These are phyloP conservation scores for Latrodectus elegans DNA, from an alignment of 2,888 invertebrate species.

Conservation along the genomic window DNA sequence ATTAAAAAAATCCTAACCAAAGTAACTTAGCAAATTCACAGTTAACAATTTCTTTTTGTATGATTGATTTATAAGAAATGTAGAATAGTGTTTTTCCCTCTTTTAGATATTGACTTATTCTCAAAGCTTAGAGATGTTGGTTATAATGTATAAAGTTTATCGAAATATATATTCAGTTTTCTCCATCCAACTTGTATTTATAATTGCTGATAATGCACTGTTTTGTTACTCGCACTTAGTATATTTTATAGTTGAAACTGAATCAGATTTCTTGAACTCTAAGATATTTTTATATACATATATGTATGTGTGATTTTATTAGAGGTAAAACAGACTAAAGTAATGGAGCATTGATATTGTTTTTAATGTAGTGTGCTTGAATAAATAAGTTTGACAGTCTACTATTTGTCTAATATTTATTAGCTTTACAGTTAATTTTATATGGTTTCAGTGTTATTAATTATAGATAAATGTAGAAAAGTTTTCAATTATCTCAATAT, in stretches of 20 bases:
- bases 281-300: slow-evolving; percentile 49
- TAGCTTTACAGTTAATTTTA: neutral
- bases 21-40: slow-evolving; percentile 22
- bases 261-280: slow-evolving; percentile 36
- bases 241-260: slow-evolving; percentile 14
- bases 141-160: neutral
- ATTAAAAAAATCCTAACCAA: slow-evolving; percentile 8
- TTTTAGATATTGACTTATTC: slow-evolving; percentile 26
- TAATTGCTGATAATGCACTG: slow-evolving; percentile 7
- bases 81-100: slow-evolving; percentile 23
- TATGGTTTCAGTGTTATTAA: too few relatives aligned
- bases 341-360: neutral
- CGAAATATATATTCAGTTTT: slow-evolving; percentile 23
- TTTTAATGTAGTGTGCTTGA: too few relatives aligned
- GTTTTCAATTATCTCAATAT: too few relatives aligned
- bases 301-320: neutral
- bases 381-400: too few relatives aligned
- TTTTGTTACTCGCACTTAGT: slow-evolving; percentile 10
- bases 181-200: slow-evolving; percentile 19
- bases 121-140: slow-evolving; percentile 26
- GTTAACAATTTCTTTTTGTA: neutral
- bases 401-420: neutral
- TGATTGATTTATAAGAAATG: slow-evolving; percentile 4
- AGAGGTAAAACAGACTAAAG: neutral
- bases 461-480: too few relatives aligned